Evolutionary conservation across 2,797 vertebrate species (phyloP).

Genomic region (Gymnothorax javanicus): DNA sequence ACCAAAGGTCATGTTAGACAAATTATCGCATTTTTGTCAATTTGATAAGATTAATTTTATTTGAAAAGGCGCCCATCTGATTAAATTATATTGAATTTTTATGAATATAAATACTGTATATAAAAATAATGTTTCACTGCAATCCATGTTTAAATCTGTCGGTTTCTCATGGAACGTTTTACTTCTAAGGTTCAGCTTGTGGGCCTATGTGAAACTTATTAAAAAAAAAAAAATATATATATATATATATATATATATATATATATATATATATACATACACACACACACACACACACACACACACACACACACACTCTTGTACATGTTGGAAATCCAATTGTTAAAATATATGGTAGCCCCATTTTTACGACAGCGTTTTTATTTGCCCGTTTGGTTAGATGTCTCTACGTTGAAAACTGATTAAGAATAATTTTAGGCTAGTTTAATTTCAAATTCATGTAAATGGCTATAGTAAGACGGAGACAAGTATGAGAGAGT

Average conservation of each 20-base stretch:
- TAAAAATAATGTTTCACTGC: background rate
- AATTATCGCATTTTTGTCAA: background rate
- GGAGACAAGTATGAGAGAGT: background rate
- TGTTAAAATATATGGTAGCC: too few species aligned
- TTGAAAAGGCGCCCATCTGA: background rate
- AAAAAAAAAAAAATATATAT: too few species aligned
- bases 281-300: too few species aligned
- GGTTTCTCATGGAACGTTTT: background rate
- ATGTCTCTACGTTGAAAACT: background rate
- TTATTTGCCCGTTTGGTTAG: background rate
- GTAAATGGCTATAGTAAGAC: background rate
- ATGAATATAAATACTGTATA: background rate
- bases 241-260: too few species aligned
- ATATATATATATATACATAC: too few species aligned
- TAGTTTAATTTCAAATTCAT: background rate
- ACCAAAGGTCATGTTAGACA: too few species aligned
- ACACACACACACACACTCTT: too few species aligned
- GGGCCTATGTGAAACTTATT: too few species aligned
- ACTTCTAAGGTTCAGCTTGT: background rate
- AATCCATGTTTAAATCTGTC: background rate
- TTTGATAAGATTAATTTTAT: background rate
- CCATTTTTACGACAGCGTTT: background rate
- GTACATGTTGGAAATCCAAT: too few species aligned
- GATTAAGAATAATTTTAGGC: background rate
- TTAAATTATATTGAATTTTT: background rate